Base-by-base conservation (phyloP, 2,797 vertebrate genomes). In the Erethizon dorsatum region DNA sequence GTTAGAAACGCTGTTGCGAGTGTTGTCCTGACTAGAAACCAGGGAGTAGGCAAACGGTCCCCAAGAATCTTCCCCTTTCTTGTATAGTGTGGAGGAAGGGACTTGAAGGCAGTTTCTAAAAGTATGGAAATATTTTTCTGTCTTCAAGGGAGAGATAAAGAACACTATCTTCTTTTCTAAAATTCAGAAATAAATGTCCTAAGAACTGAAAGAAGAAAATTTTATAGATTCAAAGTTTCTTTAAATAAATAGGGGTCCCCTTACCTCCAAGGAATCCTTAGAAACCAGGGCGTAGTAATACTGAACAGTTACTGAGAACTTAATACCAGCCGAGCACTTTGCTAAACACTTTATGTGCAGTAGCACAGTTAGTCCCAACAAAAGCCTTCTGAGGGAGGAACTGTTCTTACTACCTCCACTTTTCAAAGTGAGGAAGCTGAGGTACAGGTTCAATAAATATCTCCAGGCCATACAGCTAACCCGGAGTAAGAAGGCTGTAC, bases 111-210 rank as follows among this genome's bases (percentile, higher is more conserved):
- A 90, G n/a, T 2, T 2, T 41, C 33, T 54, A 28, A 95, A 94
- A 69, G 9, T 22, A 31, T 14, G 7, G 45, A 95, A 67, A 83
- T 47, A 1, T 24, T n/a, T 71, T 93, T 65, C 84, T 59, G 8
- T 95, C 52, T 90, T 97, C 67, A 82, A 83, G 41, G 31, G 31
- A 87, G 63, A 90, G 14, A 80, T 52, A 69, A 95, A 96, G 14
- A 67, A 67, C 75, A 94, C 57, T 67, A 17, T 71, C 41, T 88
- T 78, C 20, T 31, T 78, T 93, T 88, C 47, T 82, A 87, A 83
- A 92, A 91, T 83, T 94, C 86, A 94, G 73, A 67, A 90, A 79
- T 86, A 90, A 96, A 67, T 83, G 26, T 2, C 17, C 45, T 31
- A 65, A 92, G 93, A 88, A 61, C 17, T 37, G 45, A 63, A 54